phyloP scores from a whole-genome alignment of 1,140 invertebrate species.

The Apis florea region DNA sequence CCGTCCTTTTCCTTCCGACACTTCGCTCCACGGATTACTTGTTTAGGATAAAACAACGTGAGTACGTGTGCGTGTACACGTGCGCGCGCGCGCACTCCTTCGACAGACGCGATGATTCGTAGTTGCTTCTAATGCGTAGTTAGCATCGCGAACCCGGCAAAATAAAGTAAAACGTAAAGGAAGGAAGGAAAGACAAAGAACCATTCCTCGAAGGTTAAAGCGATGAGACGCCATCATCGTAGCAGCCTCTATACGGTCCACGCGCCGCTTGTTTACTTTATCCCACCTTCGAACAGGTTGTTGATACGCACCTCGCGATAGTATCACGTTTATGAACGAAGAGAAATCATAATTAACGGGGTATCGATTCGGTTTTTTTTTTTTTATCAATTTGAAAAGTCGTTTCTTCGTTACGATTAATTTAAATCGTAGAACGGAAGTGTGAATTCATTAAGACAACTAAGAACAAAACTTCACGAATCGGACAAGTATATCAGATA shows the following conservation, averaged over 20 bases:
- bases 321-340: not conserved
- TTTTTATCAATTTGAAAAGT: not conserved
- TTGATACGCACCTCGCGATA: constrained; percentile 20
- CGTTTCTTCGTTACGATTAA: not conserved
- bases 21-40: not conserved
- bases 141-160: not conserved
- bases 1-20: not conserved
- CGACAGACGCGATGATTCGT: constrained; percentile 14
- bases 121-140: constrained; percentile 8
- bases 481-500: not conserved
- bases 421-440: not conserved
- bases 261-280: constrained; percentile 47
- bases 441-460: not conserved
- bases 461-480: not conserved
- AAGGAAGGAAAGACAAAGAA: not conserved
- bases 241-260: constrained; percentile 3
- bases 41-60: constrained; percentile 22
- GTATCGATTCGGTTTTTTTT: not conserved
- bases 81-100: not conserved
- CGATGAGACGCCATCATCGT: constrained; percentile 11
- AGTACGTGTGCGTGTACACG: not conserved
- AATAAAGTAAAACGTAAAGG: not conserved
- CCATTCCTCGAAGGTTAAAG: constrained; percentile 20
- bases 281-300: constrained; percentile 57
- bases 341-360: not conserved